A percentile compares a stretch with the other conserved stretches of the same genome.
phyloP scores from a whole-genome alignment of 2,888 invertebrate genomes.

The Trissolcus brochymenae region DNA sequence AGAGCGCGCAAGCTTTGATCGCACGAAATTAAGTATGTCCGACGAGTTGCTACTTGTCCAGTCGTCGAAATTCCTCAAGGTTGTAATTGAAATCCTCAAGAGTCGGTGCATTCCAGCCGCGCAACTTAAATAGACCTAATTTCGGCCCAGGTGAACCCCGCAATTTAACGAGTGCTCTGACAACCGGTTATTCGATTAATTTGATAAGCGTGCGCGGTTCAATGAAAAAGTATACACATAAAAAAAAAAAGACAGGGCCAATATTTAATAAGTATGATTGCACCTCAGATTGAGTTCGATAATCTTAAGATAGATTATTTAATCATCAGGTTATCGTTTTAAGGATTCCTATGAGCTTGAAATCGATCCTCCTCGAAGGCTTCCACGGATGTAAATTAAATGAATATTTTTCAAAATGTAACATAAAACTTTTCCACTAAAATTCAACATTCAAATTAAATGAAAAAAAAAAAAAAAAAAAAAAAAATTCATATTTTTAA shows the following conservation, averaged over 20 bases:
- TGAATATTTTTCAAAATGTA: no score
- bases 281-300: slow-evolving; percentile 8
- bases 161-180: slow-evolving; percentile 32
- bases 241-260: slow-evolving; percentile 24
- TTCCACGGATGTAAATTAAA: no score
- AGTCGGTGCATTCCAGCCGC: slow-evolving; percentile 18
- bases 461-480: no score
- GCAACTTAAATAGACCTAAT: slow-evolving; percentile 35
- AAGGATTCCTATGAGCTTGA: not conserved
- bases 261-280: slow-evolving; percentile 37
- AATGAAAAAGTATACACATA: slow-evolving; percentile 22
- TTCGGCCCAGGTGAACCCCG: slow-evolving; percentile 28
- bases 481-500: not conserved
- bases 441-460: no score
- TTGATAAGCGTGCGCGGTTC: slow-evolving; percentile 43
- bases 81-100: slow-evolving; percentile 69
- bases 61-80: slow-evolving; percentile 72
- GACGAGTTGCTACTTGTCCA: slow-evolving; percentile 67
- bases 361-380: not conserved
- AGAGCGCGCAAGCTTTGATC: no score
- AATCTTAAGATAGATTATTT: slow-evolving; percentile 11
- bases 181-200: slow-evolving; percentile 55
- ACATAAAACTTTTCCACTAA: no score
- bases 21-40: no score
- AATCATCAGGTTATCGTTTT: not conserved